Base-by-base conservation (phyloP, 2,113 vertebrate species). In the Chaenogobius annularis region DNA sequence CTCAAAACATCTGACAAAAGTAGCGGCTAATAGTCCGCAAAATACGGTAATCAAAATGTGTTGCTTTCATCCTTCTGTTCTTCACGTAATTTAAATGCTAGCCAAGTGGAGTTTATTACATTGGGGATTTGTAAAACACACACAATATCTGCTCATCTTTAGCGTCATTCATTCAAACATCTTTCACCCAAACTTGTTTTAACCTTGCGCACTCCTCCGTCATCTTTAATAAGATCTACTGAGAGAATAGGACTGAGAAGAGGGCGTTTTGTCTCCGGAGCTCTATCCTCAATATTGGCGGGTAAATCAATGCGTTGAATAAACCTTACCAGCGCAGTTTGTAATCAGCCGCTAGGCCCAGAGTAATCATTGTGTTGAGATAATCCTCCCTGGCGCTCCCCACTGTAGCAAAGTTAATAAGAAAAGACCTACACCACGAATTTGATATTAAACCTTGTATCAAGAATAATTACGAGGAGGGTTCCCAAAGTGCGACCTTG, bases 301-400 rank as follows among this genome's bases (percentile, higher is more conserved):
- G 92, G 89, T 87, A 95, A 95, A 96, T 97, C 94, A 93, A 96
- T 97, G 95, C 86, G 87, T 84, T 79, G 86, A 93, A 92, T 94
- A 96, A 96, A 94, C 94, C 92, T 14, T 92, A 88, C 83, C 90
- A 84, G 89, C 86, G 84, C 17, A 84, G 85, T 91, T 81, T 89
- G 83, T 92, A 94, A 93, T 96, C 92, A 93, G 92, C 92, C 86
- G 79, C 87, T 89, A 80, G 82, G 90, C 92, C 93, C 90, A 92
- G 93, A 93, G 92, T 92, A 90, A 90, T 91, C 89, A 89, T 74
- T 91, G 93, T 94, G 94, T 94, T 93, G 94, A 95, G 94, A 90
- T 93, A 95, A 96, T 96, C 91, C 90, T 86, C 75, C 73, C 75
- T 91, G 92, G 90, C 91, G 78, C 87, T 87, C 72, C 55, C 61